Evolutionary conservation across 2,888 invertebrate species (phyloP).

Genomic region (Molanna angustata): DNA sequence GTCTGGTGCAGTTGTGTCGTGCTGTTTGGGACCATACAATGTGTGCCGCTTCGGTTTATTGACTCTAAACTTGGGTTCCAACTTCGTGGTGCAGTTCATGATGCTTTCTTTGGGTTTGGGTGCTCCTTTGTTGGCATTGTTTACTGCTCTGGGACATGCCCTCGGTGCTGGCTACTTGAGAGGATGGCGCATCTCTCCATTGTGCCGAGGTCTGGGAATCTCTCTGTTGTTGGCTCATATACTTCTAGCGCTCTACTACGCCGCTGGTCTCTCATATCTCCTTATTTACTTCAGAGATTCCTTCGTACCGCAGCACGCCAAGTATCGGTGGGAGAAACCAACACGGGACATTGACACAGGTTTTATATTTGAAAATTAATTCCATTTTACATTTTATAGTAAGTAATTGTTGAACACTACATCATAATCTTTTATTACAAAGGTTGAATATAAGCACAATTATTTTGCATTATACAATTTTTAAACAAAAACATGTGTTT

Average conservation of each 20-base stretch:
- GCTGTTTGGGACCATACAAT: conserved; percentile 85
- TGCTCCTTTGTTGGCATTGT: conserved; percentile 80
- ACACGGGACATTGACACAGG: conserved; percentile 35
- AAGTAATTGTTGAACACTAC: too few relatives aligned
- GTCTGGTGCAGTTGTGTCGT: too few relatives aligned
- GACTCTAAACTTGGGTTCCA: conserved; percentile 82
- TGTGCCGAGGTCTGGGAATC: conserved; percentile 87
- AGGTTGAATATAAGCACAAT: too few relatives aligned
- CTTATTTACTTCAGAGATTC: conserved; percentile 85
- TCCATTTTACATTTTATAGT: too few relatives aligned
- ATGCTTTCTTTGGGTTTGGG: conserved; percentile 78
- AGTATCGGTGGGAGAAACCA: conserved; percentile 81
- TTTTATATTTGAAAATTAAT: neutral
- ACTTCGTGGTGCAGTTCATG: conserved; percentile 86
- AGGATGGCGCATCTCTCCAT: conserved; percentile 92
- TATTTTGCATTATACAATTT: too few relatives aligned
- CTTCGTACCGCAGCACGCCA: conserved; percentile 75
- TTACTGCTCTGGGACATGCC: conserved; percentile 82
- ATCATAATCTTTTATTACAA: too few relatives aligned
- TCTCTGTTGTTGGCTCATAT: conserved; percentile 76
- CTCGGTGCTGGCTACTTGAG: conserved; percentile 82
- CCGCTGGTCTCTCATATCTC: conserved; percentile 88
- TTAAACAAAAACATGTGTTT: too few relatives aligned
- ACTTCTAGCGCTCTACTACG: conserved; percentile 81
- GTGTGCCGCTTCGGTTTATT: conserved; percentile 84